Conservation (phyloP, 2,888 invertebrate genomes). For the Caenorhabditis uteleia region DNA sequence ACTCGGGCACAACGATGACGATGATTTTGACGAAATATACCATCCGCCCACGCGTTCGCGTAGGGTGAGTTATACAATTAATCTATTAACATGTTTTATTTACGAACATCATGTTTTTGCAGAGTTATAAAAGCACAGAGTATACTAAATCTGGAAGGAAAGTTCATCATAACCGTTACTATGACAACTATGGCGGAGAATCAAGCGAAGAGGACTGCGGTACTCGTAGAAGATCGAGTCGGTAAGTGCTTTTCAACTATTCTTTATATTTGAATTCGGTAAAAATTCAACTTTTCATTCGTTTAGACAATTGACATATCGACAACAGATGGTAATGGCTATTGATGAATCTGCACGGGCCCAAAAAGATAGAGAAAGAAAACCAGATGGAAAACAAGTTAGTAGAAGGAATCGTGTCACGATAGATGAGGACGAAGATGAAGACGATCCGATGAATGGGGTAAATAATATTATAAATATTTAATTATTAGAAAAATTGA, state of each 20-base stretch:
- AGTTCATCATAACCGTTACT: slow-evolving; percentile 26
- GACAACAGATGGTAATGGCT: slow-evolving; percentile 22
- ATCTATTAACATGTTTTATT: too few relatives aligned
- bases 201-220: slow-evolving; percentile 23
- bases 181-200: slow-evolving; percentile 20
- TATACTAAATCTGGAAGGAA: slow-evolving; percentile 41
- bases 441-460: slow-evolving; percentile 4
- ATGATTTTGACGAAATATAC: slow-evolving; percentile 22
- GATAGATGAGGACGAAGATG: slow-evolving; percentile 29
- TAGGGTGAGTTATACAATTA: slow-evolving; percentile 18
- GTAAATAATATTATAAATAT: too few relatives aligned
- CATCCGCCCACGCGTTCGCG: slow-evolving; percentile 9
- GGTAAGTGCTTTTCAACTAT: background rate
- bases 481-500: too few relatives aligned
- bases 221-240: slow-evolving; percentile 13
- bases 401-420: slow-evolving; percentile 20
- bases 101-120: too few relatives aligned
- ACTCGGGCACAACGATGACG: slow-evolving; percentile 33
- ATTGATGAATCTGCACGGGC: slow-evolving; percentile 22
- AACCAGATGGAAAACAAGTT: background rate
- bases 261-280: too few relatives aligned
- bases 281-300: too few relatives aligned
- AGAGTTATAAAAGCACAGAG: slow-evolving; percentile 23
- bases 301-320: slow-evolving; percentile 7
- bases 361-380: background rate